phyloP scores from a whole-genome alignment of 2,797 vertebrate species.

The Darevskia nairensis region DNA sequence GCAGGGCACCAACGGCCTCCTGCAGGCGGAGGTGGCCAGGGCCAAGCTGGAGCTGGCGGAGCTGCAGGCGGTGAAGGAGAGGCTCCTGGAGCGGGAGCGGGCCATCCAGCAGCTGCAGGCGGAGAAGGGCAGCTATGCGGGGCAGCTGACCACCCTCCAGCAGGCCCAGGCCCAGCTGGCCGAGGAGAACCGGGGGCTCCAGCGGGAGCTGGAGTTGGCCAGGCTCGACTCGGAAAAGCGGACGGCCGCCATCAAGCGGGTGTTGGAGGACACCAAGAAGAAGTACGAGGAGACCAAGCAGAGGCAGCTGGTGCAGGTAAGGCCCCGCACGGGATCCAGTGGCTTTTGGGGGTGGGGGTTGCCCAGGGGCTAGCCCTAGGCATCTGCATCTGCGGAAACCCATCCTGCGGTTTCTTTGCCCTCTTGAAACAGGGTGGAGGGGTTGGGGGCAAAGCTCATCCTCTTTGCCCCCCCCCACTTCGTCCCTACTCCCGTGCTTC shows the following conservation, averaged over 20 bases:
- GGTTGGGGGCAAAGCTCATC: neutral
- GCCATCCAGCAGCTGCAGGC: constrained; percentile 68
- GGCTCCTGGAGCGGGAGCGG: constrained; percentile 63
- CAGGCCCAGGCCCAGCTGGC: constrained; percentile 70
- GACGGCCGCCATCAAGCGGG: constrained; percentile 72
- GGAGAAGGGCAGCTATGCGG: constrained; percentile 50
- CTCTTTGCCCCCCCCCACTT: too few species aligned
- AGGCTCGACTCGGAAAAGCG: constrained; percentile 63
- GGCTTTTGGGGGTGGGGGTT: too few species aligned
- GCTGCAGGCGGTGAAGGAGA: constrained; percentile 55
- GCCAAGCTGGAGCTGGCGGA: constrained; percentile 66
- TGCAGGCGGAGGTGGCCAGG: constrained; percentile 71
- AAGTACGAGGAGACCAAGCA: constrained; percentile 73
- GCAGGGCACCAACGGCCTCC: constrained; percentile 2
- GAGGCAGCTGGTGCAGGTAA: constrained; percentile 76
- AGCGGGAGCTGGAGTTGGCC: constrained; percentile 72
- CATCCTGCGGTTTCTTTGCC: neutral
- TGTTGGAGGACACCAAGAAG: constrained; percentile 65
- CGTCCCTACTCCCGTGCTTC: too few species aligned
- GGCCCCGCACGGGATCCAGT: accelerated
- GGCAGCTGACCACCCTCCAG: constrained; percentile 70
- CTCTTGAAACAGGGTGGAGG: neutral
- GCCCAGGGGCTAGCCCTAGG: too few species aligned
- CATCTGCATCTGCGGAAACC: neutral
- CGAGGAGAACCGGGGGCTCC: constrained; percentile 73